Conservation (phyloP, 2,888 invertebrate genomes). For the Zygaena filipendulae region DNA sequence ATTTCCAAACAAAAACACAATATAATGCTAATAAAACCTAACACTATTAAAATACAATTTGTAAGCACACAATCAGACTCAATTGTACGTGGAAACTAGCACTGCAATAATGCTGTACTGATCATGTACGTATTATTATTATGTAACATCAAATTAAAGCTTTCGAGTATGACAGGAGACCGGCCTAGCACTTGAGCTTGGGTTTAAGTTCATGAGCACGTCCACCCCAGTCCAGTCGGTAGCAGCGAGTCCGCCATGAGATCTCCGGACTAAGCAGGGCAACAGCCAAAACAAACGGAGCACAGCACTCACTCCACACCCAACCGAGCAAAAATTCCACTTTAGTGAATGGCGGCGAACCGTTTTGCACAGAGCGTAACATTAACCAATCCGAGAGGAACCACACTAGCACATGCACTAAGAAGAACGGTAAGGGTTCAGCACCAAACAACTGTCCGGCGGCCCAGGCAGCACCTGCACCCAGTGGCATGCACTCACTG, state of each 20-base stretch:
- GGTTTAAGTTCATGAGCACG: constrained; percentile 88
- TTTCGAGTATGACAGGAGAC: constrained; percentile 30
- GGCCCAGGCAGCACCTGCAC: constrained; percentile 92
- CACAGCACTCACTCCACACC: constrained; percentile 92
- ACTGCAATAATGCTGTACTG: no score
- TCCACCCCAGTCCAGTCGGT: constrained; percentile 95
- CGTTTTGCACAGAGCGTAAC: constrained; percentile 89
- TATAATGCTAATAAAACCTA: no score
- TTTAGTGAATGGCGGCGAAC: constrained; percentile 92
- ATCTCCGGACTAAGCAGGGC: constrained; percentile 91
- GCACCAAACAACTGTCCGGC: constrained; percentile 84
- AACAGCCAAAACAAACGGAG: constrained; percentile 88
- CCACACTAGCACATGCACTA: constrained; percentile 94
- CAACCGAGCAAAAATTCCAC: constrained; percentile 95
- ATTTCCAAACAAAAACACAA: constrained; percentile 31
- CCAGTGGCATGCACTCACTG: constrained; percentile 94
- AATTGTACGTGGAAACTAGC: no score
- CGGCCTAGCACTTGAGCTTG: constrained; percentile 72
- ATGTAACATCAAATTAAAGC: constrained; percentile 47
- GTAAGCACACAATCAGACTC: constrained; percentile 28
- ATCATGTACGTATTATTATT: constrained; percentile 18
- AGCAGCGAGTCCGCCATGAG: constrained; percentile 92
- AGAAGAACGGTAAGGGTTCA: constrained; percentile 91
- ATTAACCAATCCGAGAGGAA: constrained; percentile 96
- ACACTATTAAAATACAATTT: constrained; percentile 30